phyloP scores from a whole-genome alignment of 2,888 invertebrate genomes.

The Tetranychus truncatus region DNA sequence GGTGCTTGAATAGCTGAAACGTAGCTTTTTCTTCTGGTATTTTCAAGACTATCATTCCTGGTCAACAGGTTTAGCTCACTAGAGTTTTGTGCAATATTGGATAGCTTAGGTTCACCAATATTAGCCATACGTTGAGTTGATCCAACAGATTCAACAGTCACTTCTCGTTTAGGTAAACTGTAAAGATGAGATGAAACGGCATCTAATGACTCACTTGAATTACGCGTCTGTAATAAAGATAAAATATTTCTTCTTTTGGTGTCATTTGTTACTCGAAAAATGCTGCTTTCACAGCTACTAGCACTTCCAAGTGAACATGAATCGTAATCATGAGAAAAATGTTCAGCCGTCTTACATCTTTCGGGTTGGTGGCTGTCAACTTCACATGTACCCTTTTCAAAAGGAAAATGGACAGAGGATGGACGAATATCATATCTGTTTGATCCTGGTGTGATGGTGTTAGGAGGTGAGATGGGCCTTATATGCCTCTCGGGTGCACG shows the following conservation, averaged over 20 bases:
- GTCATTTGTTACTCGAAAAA: neutral
- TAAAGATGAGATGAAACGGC: neutral
- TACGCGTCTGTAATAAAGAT: neutral
- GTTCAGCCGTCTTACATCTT: conserved; percentile 4
- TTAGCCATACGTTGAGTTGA: neutral
- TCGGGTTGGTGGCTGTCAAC: neutral
- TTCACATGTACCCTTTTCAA: neutral
- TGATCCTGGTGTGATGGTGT: neutral
- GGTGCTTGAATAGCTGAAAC: conserved; percentile 7
- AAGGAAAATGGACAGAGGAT: conserved; percentile 7
- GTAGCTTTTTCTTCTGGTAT: conserved; percentile 8
- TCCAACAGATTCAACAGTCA: neutral
- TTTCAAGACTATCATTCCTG: conserved; percentile 17
- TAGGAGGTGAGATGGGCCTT: neutral
- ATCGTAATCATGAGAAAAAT: conserved; percentile 2
- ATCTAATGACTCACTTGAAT: neutral
- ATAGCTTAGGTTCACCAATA: neutral
- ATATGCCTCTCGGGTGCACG: neutral
- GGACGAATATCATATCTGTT: neutral
- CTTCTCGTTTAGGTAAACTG: neutral
- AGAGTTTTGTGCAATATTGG: neutral
- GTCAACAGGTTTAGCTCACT: neutral
- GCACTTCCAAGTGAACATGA: neutral
- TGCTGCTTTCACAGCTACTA: conserved; percentile 1
- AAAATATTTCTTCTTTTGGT: neutral